A percentile compares a stretch with the other conserved stretches of the same genome.
phyloP scores from a whole-genome alignment of 2,797 vertebrate species.

The Petrocephalus schoutedeni region DNA sequence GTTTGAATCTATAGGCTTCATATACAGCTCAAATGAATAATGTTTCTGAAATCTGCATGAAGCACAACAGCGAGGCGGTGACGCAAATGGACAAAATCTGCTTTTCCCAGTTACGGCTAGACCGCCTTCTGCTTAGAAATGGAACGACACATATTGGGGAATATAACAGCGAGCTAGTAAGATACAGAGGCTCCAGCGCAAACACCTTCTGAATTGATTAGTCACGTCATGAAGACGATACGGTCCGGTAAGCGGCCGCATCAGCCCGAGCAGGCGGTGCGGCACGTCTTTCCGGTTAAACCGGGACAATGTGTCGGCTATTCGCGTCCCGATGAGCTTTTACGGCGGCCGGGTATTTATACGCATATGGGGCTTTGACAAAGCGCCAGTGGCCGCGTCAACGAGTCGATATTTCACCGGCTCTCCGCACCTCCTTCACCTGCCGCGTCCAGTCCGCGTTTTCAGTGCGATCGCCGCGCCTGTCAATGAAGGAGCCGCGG shows the following conservation, averaged over 20 bases:
- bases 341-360: not conserved
- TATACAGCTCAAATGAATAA: not conserved
- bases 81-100: not conserved
- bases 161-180: not conserved
- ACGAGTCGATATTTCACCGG: not conserved
- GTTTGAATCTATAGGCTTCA: not conserved
- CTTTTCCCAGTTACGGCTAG: not conserved
- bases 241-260: not conserved
- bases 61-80: not conserved
- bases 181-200: not conserved
- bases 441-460: constrained; percentile 55
- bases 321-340: not conserved
- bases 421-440: not conserved
- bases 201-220: not conserved
- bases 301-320: not conserved
- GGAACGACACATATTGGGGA: not conserved
- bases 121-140: not conserved
- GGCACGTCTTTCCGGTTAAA: not conserved
- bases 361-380: not conserved
- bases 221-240: not conserved
- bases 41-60: not conserved
- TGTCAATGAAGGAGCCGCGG: constrained; percentile 64
- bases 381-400: not conserved
- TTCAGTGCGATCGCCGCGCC: constrained; percentile 40
- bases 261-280: not conserved